Conservation (phyloP, 2,797 vertebrate genomes). For the Falco novaeseelandiae region DNA sequence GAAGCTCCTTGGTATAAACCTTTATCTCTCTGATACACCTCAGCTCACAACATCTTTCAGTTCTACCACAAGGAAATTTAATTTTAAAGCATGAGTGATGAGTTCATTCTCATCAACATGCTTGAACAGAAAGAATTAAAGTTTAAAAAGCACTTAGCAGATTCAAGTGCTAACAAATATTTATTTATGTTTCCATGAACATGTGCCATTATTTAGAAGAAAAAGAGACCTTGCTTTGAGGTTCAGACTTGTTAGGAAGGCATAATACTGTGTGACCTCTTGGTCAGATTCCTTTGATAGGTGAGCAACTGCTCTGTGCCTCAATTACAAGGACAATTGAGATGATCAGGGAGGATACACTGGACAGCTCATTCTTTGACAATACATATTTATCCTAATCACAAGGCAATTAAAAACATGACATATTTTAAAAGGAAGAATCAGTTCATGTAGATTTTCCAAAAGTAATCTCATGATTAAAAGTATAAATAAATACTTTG, state of each 20-base stretch:
- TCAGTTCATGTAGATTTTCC: not conserved
- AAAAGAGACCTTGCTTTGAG: not conserved
- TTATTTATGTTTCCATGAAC: not conserved
- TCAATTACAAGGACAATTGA: not conserved
- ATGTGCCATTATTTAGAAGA: not conserved
- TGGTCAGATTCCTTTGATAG: not conserved
- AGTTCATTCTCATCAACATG: not conserved
- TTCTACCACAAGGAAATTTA: not conserved
- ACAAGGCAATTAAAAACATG: not conserved
- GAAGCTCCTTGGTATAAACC: conserved; percentile 1
- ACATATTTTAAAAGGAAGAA: not conserved
- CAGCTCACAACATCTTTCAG: not conserved
- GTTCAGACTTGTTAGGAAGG: not conserved
- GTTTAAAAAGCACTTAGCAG: not conserved
- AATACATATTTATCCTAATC: not conserved
- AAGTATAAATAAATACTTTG: not conserved
- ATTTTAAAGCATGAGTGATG: not conserved
- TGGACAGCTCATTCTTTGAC: not conserved
- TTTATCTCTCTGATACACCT: not conserved
- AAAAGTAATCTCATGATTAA: not conserved
- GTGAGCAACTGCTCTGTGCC: not conserved
- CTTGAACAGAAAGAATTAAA: not conserved
- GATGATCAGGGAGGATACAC: not conserved
- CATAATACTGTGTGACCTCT: not conserved
- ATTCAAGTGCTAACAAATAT: not conserved